Evolutionary conservation across 2,888 invertebrate species (phyloP).

Genomic region (Tenthredo amoena): DNA sequence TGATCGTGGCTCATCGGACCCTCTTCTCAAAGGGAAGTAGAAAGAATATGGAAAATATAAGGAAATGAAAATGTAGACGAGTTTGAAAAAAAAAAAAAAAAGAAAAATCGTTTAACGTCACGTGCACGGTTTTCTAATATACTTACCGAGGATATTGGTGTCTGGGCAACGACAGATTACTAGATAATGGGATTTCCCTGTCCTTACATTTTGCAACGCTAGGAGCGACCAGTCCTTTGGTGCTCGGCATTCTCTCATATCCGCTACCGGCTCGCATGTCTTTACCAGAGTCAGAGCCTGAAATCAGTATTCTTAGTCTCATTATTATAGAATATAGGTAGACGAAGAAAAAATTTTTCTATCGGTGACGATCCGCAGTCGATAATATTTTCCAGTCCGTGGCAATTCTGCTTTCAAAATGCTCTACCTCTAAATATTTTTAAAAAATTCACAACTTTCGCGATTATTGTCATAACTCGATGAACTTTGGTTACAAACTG

Average conservation of each 20-base stretch:
- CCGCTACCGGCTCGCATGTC: constrained; percentile 95
- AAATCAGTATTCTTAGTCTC: background rate
- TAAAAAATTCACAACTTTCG: no score
- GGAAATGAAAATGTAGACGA: background rate
- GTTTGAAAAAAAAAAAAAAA: background rate
- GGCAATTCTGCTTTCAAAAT: no score
- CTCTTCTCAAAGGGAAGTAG: constrained; percentile 81
- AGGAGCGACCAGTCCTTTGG: constrained; percentile 95
- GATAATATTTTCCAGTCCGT: background rate
- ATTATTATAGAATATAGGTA: background rate
- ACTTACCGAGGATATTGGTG: constrained; percentile 89
- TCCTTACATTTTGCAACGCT: constrained; percentile 94
- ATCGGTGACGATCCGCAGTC: background rate
- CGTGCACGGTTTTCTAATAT: background rate
- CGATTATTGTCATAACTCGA: background rate
- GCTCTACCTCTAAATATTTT: no score
- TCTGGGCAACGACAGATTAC: constrained; percentile 95
- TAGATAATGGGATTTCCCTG: constrained; percentile 95
- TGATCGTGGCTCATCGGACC: constrained; percentile 97
- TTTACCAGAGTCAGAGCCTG: constrained; percentile 93
- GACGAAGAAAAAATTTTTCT: background rate
- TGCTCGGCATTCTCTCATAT: constrained; percentile 93
- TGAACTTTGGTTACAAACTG: background rate
- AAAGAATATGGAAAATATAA: constrained; percentile 16
- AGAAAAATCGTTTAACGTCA: background rate